Evolutionary conservation across 1,140 invertebrate species (phyloP).

Genomic region (Hyles euphorbiae): DNA sequence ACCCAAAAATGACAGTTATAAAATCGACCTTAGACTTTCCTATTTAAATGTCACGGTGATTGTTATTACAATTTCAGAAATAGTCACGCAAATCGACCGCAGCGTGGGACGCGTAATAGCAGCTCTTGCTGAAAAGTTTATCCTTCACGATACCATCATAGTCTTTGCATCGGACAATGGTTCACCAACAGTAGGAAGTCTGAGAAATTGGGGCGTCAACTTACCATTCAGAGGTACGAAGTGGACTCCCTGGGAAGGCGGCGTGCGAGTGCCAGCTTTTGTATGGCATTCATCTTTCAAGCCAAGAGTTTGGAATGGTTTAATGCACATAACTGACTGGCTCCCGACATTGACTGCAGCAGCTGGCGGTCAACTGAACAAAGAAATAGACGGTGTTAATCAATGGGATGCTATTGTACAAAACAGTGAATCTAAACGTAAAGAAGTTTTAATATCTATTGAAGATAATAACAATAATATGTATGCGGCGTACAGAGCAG

Average conservation of each 20-base stretch:
- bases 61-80: conserved; percentile 38
- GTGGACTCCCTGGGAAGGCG: conserved; percentile 91
- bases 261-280: conserved; percentile 84
- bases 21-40: no score
- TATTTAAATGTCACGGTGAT: no score
- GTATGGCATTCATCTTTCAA: conserved; percentile 87
- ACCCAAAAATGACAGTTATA: background rate
- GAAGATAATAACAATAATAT: conserved; percentile 40
- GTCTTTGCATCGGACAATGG: conserved; percentile 89
- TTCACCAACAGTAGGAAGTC: conserved; percentile 83
- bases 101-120: conserved; percentile 83
- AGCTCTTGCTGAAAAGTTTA: conserved; percentile 80
- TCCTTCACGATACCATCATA: conserved; percentile 85
- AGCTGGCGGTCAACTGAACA: conserved; percentile 39
- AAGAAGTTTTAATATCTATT: conserved; percentile 76
- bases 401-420: conserved; percentile 81
- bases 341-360: conserved; percentile 83
- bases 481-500: conserved; percentile 55
- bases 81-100: conserved; percentile 77
- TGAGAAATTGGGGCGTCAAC: conserved; percentile 90
- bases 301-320: conserved; percentile 80
- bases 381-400: conserved; percentile 80
- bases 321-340: conserved; percentile 94
- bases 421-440: conserved; percentile 77
- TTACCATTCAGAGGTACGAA: conserved; percentile 90